A percentile compares a stretch with the other conserved stretches of the same genome.
These are phyloP conservation scores for Drosophila oshimai DNA, from an alignment of 1,140 invertebrate species.

Conservation along the genomic window DNA sequence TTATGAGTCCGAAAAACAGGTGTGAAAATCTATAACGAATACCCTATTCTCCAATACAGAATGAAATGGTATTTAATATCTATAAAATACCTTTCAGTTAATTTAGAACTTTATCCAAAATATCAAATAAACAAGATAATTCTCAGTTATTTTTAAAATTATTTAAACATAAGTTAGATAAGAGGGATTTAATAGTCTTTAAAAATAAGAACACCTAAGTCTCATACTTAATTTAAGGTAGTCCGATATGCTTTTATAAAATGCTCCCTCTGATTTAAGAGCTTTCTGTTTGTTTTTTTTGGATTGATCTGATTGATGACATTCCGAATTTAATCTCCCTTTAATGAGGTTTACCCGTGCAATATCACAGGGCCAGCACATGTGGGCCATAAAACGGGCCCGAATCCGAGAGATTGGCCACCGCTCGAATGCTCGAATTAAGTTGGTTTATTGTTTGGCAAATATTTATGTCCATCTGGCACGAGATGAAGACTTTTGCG, in stretches of 20 bases:
- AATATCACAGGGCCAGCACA: conserved; percentile 15
- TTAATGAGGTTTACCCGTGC: conserved; percentile 22
- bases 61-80: neutral
- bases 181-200: too few relatives aligned
- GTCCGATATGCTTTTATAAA: too few relatives aligned
- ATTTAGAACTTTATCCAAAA: neutral
- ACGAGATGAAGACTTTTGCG: conserved; percentile 11
- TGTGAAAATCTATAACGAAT: neutral
- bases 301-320: conserved; percentile 10
- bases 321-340: conserved; percentile 11
- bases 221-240: too few relatives aligned
- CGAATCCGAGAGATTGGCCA: neutral
- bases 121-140: neutral
- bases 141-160: neutral
- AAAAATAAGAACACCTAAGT: too few relatives aligned
- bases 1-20: conserved; percentile 37
- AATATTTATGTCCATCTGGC: conserved; percentile 54
- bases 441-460: conserved; percentile 53
- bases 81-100: neutral
- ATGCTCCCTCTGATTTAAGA: neutral
- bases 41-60: neutral
- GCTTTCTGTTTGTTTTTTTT: neutral
- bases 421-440: conserved; percentile 41
- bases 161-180: too few relatives aligned
- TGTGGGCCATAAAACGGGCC: conserved; percentile 15